Conservation (phyloP, 2,888 invertebrate genomes). For the Deroplatys truncata region DNA sequence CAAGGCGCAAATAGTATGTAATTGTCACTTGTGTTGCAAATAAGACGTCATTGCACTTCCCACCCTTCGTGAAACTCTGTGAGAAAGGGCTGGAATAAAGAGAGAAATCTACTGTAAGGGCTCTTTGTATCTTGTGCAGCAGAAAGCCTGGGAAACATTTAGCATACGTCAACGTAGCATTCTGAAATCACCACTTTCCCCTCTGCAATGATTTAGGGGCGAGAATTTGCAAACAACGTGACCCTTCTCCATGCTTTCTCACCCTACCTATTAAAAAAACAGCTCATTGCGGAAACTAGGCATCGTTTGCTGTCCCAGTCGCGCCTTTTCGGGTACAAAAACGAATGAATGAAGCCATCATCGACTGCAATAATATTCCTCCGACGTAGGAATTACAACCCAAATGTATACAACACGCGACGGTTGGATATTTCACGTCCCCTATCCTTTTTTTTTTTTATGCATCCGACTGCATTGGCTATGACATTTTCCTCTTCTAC, state of each 20-base stretch:
- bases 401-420: neutral
- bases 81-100: too few species aligned
- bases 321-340: neutral
- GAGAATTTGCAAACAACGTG: neutral
- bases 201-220: neutral
- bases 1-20: too few species aligned
- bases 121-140: neutral
- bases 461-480: conserved; percentile 1
- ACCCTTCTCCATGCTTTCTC: neutral
- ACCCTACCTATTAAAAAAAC: neutral
- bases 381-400: neutral
- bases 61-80: too few species aligned
- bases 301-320: neutral
- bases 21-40: too few species aligned
- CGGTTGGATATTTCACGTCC: neutral
- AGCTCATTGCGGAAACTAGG: neutral
- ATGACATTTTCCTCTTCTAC: conserved; percentile 19
- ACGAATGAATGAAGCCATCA: neutral
- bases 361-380: neutral
- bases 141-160: neutral
- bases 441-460: conserved; percentile 5
- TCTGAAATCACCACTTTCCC: neutral
- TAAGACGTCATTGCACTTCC: too few species aligned
- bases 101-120: neutral
- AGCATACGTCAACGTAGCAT: neutral